phyloP scores from a whole-genome alignment of 2,888 invertebrate species.

The Lepidocyrtinus sp. region DNA sequence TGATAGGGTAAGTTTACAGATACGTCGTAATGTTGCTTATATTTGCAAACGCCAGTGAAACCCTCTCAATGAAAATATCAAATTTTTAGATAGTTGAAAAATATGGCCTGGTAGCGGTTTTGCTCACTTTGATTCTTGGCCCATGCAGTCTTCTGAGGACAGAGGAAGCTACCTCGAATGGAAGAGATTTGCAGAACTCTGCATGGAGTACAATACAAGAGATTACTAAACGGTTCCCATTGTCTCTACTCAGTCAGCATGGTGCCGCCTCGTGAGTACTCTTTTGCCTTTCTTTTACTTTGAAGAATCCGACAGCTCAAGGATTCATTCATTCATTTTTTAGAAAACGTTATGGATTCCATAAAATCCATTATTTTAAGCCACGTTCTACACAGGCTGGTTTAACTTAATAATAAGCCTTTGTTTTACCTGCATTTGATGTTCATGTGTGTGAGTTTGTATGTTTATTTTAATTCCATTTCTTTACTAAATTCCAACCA shows the following conservation, averaged over 20 bases:
- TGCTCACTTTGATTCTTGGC: slow-evolving; percentile 60
- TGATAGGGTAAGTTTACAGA: too few relatives aligned
- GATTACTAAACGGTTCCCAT: slow-evolving; percentile 60
- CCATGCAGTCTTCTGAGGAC: slow-evolving; percentile 48
- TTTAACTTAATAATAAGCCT: background rate
- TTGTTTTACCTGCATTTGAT: background rate
- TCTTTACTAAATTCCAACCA: too few relatives aligned
- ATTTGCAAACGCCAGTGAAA: too few relatives aligned
- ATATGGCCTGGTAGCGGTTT: slow-evolving; percentile 52
- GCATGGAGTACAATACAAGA: slow-evolving; percentile 56
- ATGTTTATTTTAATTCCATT: too few relatives aligned
- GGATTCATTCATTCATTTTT: too few relatives aligned
- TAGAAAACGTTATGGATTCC: background rate
- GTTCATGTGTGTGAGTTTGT: too few relatives aligned
- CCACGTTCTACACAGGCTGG: too few relatives aligned
- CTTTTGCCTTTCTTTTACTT: background rate
- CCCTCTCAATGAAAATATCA: background rate
- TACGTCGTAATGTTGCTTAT: too few relatives aligned
- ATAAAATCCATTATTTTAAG: too few relatives aligned
- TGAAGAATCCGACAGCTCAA: too few relatives aligned
- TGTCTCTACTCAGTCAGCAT: slow-evolving; percentile 57
- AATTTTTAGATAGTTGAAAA: slow-evolving; percentile 57
- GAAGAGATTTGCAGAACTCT: slow-evolving; percentile 36
- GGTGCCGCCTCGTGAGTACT: slow-evolving; percentile 60
- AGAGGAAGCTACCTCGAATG: slow-evolving; percentile 25